Percentiles rank a stretch among this genome's conserved stretches.
phyloP scores from a whole-genome alignment of 2,888 invertebrate species.

The Ophion slaviceki region DNA sequence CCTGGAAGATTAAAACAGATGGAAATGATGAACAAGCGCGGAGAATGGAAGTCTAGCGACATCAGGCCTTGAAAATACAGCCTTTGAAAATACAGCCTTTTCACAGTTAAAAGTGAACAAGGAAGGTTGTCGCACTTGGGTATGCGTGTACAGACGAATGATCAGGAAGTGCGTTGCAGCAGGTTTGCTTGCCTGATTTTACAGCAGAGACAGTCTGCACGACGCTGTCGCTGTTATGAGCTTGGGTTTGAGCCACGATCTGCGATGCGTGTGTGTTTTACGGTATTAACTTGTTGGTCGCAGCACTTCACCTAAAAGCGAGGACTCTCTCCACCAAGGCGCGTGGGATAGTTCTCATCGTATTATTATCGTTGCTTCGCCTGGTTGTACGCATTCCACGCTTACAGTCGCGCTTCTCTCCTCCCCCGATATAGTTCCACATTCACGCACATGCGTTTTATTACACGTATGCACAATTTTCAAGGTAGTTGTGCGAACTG shows the following conservation, averaged over 20 bases:
- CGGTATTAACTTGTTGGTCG: slow-evolving; percentile 49
- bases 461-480: slow-evolving; percentile 15
- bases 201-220: slow-evolving; percentile 18
- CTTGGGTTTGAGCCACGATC: slow-evolving; percentile 35
- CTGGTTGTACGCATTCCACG: slow-evolving; percentile 70
- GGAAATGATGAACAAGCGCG: slow-evolving; percentile 41
- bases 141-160: not conserved
- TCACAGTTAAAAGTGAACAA: slow-evolving; percentile 7
- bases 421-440: slow-evolving; percentile 48
- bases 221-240: slow-evolving; percentile 44
- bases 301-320: slow-evolving; percentile 53
- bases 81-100: not conserved
- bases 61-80: not conserved
- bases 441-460: slow-evolving; percentile 45
- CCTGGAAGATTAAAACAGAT: slow-evolving; percentile 35
- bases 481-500: not conserved
- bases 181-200: slow-evolving; percentile 22
- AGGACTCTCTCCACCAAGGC: slow-evolving; percentile 39
- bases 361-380: slow-evolving; percentile 74
- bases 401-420: slow-evolving; percentile 46
- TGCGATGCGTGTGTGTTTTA: slow-evolving; percentile 17
- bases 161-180: not conserved
- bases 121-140: not conserved
- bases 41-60: not conserved
- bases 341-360: slow-evolving; percentile 83